Base-by-base conservation (phyloP, 1,140 invertebrate genomes). In the Mya arenaria region DNA sequence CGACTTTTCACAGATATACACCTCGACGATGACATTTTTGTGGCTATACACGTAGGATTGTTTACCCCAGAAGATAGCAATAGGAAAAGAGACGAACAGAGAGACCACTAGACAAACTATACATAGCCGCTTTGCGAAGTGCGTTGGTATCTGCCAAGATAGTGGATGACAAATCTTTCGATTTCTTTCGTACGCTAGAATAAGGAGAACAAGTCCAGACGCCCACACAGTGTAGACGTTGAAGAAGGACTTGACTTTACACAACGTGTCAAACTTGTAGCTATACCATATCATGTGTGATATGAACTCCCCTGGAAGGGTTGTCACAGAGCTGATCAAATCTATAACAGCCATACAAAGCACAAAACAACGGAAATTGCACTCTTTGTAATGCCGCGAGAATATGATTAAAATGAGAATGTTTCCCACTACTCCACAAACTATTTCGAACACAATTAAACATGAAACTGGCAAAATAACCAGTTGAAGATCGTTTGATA, bases 201-300 rank as follows among this genome's bases (percentile, higher is more conserved):
- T 65, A 0, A 87, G 44, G 28, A 88, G 58, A 28, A 79, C 82
- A 23, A 81, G 55, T 15, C 85, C 87, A 10, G 87, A 85, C 0
- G 79, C 52, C 56, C 86, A 79, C 15, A 84, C 82, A 28, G 84
- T 85, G 63, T 86, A 86, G 25, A 82, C 73, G 58, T 85, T 86
- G 28, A 86, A 77, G 36, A 78, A 83, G 25, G 83, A 62, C n/a
- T 85, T 55, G 10, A 83, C 41, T 44, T 88, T 85, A 39, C 87
- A 88, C n/a, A 83, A 36, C 34, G 62, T 36, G n/a, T 73, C 48
- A 6, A 32, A 58, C 3, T 74, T 79, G 62, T 86, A 86, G 0
- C 75, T 86, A 78, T 86, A 88, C 81, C 85, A 86, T 52, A 78
- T 79, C 4, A 72, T 39, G 52, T 86, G 84, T 58, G 86, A 85